Conservation (phyloP, 2,797 vertebrate genomes). For the Loriculus beryllinus region DNA sequence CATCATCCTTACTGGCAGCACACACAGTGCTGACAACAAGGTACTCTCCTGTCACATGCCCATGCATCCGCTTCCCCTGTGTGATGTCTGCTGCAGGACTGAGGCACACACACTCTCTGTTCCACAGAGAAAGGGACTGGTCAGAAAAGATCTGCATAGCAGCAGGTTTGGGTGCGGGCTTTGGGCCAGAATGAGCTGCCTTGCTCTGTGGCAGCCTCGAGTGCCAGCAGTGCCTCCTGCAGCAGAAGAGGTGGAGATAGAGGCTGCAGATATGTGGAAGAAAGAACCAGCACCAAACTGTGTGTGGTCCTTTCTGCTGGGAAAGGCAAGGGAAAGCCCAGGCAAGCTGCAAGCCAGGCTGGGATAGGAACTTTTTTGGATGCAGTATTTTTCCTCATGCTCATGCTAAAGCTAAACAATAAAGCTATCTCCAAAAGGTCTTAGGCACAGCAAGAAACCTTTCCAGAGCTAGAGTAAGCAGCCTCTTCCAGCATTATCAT, state of each 20-base stretch:
- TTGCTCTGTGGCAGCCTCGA: accelerated
- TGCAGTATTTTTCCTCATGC: background rate
- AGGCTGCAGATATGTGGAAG: background rate
- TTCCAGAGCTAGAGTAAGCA: background rate
- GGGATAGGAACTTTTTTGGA: background rate
- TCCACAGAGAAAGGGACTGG: background rate
- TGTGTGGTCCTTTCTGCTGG: background rate
- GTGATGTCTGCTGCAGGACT: accelerated
- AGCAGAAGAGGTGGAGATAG: background rate
- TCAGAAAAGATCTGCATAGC: background rate
- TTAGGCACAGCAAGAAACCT: constrained; percentile 1
- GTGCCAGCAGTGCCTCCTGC: background rate
- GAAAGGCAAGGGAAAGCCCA: constrained; percentile 1
- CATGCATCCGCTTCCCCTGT: background rate
- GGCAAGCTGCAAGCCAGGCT: background rate
- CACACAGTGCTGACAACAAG: accelerated
- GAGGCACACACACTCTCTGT: background rate
- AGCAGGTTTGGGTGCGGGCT: background rate
- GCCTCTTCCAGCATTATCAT: background rate
- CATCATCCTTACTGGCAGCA: background rate
- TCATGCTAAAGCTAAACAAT: background rate
- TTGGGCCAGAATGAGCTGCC: background rate
- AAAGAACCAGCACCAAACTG: background rate
- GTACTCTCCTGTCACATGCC: accelerated
- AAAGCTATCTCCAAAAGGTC: background rate